Evolutionary conservation across 2,888 invertebrate genomes (phyloP).

Genomic region (Gari tellinella): DNA sequence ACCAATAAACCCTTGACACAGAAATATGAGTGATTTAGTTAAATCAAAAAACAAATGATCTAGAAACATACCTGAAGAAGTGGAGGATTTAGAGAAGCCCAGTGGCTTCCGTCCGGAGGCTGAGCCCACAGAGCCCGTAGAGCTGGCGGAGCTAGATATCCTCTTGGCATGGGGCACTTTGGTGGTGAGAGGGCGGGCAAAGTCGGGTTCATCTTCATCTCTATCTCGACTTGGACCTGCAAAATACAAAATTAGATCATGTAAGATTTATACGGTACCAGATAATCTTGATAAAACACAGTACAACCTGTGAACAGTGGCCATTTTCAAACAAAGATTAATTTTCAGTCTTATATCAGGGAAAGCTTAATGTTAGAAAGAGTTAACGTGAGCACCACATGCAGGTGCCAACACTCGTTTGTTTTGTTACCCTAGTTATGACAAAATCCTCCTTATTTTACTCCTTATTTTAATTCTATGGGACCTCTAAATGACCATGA

Average conservation of each 20-base stretch:
- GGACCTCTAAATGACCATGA: no score
- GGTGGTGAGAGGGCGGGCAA: constrained; percentile 73
- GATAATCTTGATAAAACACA: neutral
- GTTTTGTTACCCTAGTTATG: no score
- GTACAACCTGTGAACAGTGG: neutral
- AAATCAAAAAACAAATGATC: neutral
- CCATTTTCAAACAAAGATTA: neutral
- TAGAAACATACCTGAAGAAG: constrained; percentile 47
- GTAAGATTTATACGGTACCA: neutral
- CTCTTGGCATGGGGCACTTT: constrained; percentile 70
- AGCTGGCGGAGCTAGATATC: constrained; percentile 46
- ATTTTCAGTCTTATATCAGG: no score
- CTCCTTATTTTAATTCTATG: no score
- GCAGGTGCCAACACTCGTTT: no score
- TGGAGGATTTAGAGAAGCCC: constrained; percentile 49
- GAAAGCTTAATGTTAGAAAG: no score
- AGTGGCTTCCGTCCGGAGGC: constrained; percentile 25
- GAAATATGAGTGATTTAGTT: neutral
- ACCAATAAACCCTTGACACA: no score
- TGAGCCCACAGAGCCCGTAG: constrained; percentile 51
- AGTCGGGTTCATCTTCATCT: constrained; percentile 74
- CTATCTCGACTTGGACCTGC: constrained; percentile 67
- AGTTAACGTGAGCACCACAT: no score
- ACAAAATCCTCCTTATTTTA: no score
- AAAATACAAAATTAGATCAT: constrained; percentile 32